phyloP scores from a whole-genome alignment of 2,797 vertebrate genomes.

The Labroides dimidiatus region DNA sequence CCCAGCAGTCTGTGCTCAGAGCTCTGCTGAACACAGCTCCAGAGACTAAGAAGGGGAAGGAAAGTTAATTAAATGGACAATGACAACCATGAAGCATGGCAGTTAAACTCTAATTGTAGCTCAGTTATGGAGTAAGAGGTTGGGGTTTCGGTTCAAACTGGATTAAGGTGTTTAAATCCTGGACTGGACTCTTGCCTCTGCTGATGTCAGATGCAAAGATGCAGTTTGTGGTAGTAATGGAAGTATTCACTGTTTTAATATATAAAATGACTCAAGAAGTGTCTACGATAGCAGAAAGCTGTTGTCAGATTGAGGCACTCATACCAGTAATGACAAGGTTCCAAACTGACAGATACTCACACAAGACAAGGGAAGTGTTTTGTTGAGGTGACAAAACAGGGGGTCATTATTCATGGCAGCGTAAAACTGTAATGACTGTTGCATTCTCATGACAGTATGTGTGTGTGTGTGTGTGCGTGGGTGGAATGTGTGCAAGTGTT shows the following conservation, averaged over 20 bases:
- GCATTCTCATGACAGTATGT: constrained; percentile 64
- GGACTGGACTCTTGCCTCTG: constrained; percentile 45
- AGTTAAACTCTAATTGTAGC: constrained; percentile 61
- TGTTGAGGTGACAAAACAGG: constrained; percentile 37
- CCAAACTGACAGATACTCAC: constrained; percentile 36
- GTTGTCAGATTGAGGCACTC: constrained; percentile 56
- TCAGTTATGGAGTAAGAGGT: constrained; percentile 43
- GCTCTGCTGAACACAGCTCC: constrained; percentile 49
- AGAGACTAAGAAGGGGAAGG: constrained; percentile 43
- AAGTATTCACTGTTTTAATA: constrained; percentile 52
- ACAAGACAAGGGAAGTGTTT: constrained; percentile 39
- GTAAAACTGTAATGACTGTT: constrained; percentile 64
- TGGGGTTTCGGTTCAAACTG: constrained; percentile 39
- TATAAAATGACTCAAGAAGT: constrained; percentile 49
- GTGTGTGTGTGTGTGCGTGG: constrained; percentile 33
- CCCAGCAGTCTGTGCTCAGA: constrained; percentile 73
- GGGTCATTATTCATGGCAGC: constrained; percentile 63
- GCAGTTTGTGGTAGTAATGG: constrained; percentile 27
- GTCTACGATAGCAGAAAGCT: constrained; percentile 56
- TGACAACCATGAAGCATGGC: constrained; percentile 56
- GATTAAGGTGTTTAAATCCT: constrained; percentile 50
- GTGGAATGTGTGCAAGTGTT: not conserved
- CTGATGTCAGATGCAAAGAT: constrained; percentile 41
- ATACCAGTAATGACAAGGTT: constrained; percentile 53
- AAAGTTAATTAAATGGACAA: constrained; percentile 50